Evolutionary conservation across 2,888 invertebrate species (phyloP), one percentile per base, ranked within the genome.

Genomic region (Matsumyia berberina): DNA sequence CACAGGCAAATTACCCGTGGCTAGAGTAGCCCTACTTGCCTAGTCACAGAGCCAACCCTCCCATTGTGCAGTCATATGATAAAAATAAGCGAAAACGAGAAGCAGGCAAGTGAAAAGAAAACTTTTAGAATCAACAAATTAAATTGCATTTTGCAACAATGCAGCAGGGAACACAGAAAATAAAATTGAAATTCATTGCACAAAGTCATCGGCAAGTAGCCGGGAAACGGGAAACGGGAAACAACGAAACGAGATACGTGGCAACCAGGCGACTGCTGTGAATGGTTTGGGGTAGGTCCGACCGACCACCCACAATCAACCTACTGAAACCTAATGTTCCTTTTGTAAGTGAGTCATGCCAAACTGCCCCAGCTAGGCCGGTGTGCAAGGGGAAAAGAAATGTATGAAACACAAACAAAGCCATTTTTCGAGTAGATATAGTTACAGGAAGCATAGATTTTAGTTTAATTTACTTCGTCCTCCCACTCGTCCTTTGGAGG

Each of bases 131-230:
- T 78, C 78, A 82, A 82, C 78, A 82, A 82, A 82, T 82, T 82
- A 82, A 82, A 82, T 82, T 78, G 78, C 72, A 82, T 82, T 82
- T 78, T 82, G 78, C 77, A 82, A 82, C 60, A 72, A 74, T 53
- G 46, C 78, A 3, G 53, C 35, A 19, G 33, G 19, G 19, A 12
- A 37, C 1, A 15, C 1, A 15, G n/a, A 49, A 31, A 37, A 37
- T 55, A 66, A 60, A 78, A 82, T 82, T 82, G 67, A 78, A 82
- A 82, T 82, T 78, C 82, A 82, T 82, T 78, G 78, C 72, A 79
- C 72, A 77, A 78, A 82, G 72, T 72, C 82, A 72, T 39, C 44
- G 82, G 70, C 64, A 78, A 82, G 72, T 72, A 66, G 77, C 72
- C 60, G 72, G 58, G 58, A 77, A 76, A 76, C 39, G 72, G 58